Percentiles rank a stretch among this genome's conserved stretches.
Conservation (phyloP, 2,113 vertebrate genomes). For the Montifringilla adamsi region DNA sequence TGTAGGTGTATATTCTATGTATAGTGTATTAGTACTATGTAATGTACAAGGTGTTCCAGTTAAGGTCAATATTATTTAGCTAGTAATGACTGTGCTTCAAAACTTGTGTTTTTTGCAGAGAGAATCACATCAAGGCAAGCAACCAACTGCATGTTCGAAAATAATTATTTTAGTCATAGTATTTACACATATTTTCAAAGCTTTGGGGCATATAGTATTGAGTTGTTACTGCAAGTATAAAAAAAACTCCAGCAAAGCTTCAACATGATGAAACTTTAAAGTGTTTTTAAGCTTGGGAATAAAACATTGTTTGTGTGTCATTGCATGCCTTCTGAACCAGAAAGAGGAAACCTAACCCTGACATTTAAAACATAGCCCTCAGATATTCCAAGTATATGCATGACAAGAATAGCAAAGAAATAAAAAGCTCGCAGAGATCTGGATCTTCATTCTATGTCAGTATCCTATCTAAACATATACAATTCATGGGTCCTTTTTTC, state of each 20-base stretch:
- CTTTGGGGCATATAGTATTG: neutral
- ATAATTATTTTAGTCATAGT: neutral
- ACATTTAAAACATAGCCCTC: neutral
- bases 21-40: neutral
- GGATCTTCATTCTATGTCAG: neutral
- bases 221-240: neutral
- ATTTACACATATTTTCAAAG: neutral
- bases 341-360: neutral
- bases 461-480: neutral
- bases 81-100: neutral
- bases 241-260: neutral
- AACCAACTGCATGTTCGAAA: neutral
- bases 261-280: neutral
- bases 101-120: neutral
- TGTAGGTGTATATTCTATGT: accelerated
- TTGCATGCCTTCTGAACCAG: neutral
- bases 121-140: neutral
- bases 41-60: neutral
- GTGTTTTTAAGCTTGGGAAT: neutral
- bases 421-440: neutral
- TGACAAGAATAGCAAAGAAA: neutral
- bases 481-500: neutral
- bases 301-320: neutral
- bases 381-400: neutral
- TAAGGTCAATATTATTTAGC: neutral